Evolutionary conservation across 2,797 vertebrate species (phyloP), one percentile per base, ranked within the genome.

Genomic region (Rhabdomys pumilio): DNA sequence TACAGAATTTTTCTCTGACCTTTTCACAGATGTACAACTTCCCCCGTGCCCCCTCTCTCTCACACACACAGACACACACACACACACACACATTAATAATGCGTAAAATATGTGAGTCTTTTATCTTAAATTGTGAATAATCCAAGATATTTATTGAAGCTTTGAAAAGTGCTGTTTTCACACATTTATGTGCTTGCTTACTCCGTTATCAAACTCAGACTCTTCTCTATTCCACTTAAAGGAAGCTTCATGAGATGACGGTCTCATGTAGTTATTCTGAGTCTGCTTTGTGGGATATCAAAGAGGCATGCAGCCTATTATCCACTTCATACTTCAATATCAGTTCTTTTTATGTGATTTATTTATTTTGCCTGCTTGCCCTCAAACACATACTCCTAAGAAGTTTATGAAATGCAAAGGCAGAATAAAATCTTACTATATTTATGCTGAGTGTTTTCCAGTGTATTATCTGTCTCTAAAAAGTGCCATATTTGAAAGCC

Each of bases 391-490:
- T 69, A 29, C 31, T 41, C 12, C 19, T 73, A 31, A 90, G 29
- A 41, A 86, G 34, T 85, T 57, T 86, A 55, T 15, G 55, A 14
- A 72, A 50, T 17, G 85, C 38, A 77, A 73, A 80, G 6, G 15
- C 11, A 86, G 44, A 73, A 85, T 89, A 14, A 57, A 41, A 72
- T 44, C 38, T 88, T 4, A 6, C 3, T 44, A 24, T 89, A 29
- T 91, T 90, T n/a, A 93, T 77, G 2, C 4, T 89, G 14, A 29
- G 57, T 1, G 1, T 89, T 82, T 95, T 41, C 57, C 15, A 26
- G 12, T 63, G 15, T 50, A 47, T 55, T 65, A 20, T 57, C 17
- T 15, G 13, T 96, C 89, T 87, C 79, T 81, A 61, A 97, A 63
- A 69, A 15, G 47, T 81, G 24, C 19, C 41, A 29, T 93, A 2